Conservation (phyloP, 2,797 vertebrate species). For the Heterohyrax brucei region DNA sequence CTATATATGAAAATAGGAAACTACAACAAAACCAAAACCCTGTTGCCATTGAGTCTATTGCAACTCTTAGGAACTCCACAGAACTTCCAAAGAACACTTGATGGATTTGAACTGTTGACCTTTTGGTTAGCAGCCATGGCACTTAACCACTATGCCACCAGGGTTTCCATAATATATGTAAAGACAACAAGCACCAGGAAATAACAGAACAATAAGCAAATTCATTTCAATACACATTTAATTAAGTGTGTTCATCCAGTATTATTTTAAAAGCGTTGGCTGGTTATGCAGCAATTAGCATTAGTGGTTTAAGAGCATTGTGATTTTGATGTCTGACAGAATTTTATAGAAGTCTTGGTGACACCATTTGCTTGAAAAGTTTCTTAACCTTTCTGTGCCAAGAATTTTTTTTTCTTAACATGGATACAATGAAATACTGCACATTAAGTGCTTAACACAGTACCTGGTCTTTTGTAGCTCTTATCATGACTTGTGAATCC, state of each 20-base stretch:
- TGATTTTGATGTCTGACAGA: not conserved
- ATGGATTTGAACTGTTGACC: no score
- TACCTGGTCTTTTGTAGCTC: not conserved
- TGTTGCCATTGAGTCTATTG: no score
- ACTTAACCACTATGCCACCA: no score
- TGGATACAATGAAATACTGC: not conserved
- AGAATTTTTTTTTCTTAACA: conserved; percentile 2
- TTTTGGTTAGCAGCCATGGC: no score
- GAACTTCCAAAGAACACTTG: no score
- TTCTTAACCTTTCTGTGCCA: not conserved
- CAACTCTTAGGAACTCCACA: no score
- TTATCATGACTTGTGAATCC: not conserved
- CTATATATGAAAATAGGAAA: not conserved
- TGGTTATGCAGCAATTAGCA: not conserved
- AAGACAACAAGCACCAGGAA: not conserved
- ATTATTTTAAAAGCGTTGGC: not conserved
- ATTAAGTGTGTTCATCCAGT: not conserved
- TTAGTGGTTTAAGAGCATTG: not conserved
- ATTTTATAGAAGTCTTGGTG: not conserved
- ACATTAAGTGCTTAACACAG: not conserved
- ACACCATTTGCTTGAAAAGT: not conserved
- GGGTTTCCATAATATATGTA: no score
- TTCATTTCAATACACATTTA: not conserved
- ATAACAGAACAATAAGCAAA: not conserved
- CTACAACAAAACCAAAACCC: no score